A percentile compares a stretch with the other conserved stretches of the same genome.
phyloP scores from a whole-genome alignment of 2,888 invertebrate species.

The Lycaena phlaeas region DNA sequence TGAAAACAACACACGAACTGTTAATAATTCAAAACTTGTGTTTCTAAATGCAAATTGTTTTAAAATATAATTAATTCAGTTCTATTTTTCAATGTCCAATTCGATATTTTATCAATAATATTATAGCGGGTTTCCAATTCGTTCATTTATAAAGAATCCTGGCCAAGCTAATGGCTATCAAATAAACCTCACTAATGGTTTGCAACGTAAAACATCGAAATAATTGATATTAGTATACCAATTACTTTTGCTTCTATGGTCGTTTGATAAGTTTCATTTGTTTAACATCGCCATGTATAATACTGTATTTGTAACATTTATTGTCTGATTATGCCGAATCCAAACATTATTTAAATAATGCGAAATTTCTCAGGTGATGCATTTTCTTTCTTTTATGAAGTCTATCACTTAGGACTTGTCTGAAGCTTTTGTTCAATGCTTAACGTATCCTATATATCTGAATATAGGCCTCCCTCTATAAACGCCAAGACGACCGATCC shows the following conservation, averaged over 20 bases:
- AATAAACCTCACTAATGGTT: conserved; percentile 54
- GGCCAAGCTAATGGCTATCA: conserved; percentile 56
- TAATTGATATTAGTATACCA: conserved; percentile 33
- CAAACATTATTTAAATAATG: no score
- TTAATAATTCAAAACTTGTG: background rate
- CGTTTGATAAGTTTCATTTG: no score
- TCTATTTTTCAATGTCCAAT: conserved; percentile 1
- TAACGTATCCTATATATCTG: no score
- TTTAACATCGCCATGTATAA: no score
- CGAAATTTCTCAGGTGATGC: no score
- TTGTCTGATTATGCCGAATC: no score
- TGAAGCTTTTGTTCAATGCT: no score
- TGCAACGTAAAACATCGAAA: conserved; percentile 34
- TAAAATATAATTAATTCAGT: conserved; percentile 2
- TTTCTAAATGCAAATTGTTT: conserved; percentile 1
- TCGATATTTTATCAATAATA: conserved; percentile 5
- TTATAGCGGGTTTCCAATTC: conserved; percentile 2
- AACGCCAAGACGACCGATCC: no score
- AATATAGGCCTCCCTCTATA: no score
- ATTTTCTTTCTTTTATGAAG: no score
- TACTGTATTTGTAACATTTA: no score
- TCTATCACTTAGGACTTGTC: no score
- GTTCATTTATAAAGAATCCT: conserved; percentile 16
- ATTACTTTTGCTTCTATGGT: background rate
- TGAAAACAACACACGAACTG: background rate